These are phyloP conservation scores for Alviniconcha marisindica DNA, from an alignment of 1,140 invertebrate species.

Conservation along the genomic window DNA sequence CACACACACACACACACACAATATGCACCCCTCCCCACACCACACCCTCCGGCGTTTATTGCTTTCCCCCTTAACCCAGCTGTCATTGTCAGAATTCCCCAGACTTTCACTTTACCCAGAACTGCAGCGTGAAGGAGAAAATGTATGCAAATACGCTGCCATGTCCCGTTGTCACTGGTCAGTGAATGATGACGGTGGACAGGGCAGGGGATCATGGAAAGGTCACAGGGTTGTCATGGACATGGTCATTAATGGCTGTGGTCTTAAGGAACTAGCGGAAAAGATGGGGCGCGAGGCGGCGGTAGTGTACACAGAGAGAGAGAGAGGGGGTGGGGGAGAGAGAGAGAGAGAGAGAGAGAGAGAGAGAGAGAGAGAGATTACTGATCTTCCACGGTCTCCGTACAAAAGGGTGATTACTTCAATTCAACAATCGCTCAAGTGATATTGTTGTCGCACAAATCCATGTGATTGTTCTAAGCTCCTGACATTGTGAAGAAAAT, in stretches of 20 bases:
- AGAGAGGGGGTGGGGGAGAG: background rate
- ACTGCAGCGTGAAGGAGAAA: conserved; percentile 25
- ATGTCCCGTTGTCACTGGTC: background rate
- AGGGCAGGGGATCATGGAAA: conserved; percentile 36
- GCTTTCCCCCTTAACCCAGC: background rate
- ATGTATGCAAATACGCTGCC: background rate
- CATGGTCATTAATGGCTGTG: background rate
- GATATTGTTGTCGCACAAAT: no score
- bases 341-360: background rate
- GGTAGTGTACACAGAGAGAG: background rate
- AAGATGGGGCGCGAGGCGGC: conserved; percentile 93
- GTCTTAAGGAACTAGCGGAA: conserved; percentile 51
- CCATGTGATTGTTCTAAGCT: background rate
- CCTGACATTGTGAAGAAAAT: background rate
- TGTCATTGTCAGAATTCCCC: no score
- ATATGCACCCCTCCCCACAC: background rate
- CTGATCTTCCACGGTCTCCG: conserved; percentile 78
- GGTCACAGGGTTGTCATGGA: conserved; percentile 28
- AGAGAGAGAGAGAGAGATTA: conserved; percentile 84
- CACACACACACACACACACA: no score
- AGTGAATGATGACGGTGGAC: conserved; percentile 9
- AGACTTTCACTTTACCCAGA: no score
- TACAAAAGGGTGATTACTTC: no score
- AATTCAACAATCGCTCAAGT: no score
- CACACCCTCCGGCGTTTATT: background rate